Conservation (phyloP, 2,113 vertebrate genomes). For the Nansenia antarctica region DNA sequence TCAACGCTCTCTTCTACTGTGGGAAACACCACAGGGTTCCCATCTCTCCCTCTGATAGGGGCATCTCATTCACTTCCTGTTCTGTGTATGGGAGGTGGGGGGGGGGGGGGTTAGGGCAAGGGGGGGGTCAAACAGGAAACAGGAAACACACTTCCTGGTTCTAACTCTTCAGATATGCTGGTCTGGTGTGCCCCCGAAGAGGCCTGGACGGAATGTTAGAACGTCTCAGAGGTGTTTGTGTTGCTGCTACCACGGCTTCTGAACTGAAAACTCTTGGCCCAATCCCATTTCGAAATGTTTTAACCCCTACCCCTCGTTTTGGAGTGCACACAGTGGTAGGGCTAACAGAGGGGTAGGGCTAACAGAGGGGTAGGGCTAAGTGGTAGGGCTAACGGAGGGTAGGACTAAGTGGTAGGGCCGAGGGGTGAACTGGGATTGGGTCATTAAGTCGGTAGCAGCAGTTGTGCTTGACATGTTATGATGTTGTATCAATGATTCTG, state of each 20-base stretch:
- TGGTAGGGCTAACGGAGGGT: too few species aligned
- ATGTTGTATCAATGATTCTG: not conserved
- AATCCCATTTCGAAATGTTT: not conserved
- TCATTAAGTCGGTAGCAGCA: not conserved
- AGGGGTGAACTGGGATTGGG: not conserved
- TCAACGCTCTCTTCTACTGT: not conserved
- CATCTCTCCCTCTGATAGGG: not conserved
- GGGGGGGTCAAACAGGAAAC: not conserved
- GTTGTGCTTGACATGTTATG: not conserved
- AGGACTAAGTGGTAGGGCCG: too few species aligned
- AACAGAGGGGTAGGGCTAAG: too few species aligned
- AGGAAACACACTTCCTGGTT: slow-evolving; percentile 10
- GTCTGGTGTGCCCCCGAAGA: not conserved
- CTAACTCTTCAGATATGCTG: not conserved
- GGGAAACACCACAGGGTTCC: not conserved
- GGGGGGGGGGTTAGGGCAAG: too few species aligned
- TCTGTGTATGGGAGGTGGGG: too few species aligned
- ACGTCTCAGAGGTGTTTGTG: not conserved
- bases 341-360: too few species aligned
- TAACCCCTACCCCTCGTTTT: too few species aligned
- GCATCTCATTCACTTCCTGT: not conserved
- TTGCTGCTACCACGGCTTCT: not conserved
- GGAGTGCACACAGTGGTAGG: too few species aligned
- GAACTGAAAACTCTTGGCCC: not conserved
- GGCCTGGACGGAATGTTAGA: not conserved